Evolutionary conservation across 2,888 invertebrate genomes (phyloP), one percentile per base, ranked within the genome.

Genomic region (Spodoptera picta): DNA sequence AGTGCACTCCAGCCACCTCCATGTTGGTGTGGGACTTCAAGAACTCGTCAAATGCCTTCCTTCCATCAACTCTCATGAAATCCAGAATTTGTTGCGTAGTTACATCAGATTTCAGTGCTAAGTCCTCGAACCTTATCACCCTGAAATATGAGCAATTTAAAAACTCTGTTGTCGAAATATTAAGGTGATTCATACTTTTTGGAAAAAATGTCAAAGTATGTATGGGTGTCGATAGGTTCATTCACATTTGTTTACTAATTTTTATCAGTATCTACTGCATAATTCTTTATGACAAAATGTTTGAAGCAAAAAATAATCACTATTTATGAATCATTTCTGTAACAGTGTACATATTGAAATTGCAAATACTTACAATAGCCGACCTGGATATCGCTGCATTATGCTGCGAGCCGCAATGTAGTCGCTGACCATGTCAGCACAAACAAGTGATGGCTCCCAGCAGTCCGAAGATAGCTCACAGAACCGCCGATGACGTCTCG

Each of bases 401-500:
- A 98, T 90, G 41, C 95, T 87, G 11, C 96, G 95, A 47, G 98
- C 98, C 42, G 97, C 96, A 56, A 96, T 95, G 89, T 97, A 98
- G 88, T 98, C 98, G 48, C 97, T 96, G 45, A 97, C 96, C 95
- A 98, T 96, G 87, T 98, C 98, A 41, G 96, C 96, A 85, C 98
- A 98, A 1, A 98, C 95, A 53, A 96, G 91, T 55, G 95, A 94
- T 0, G 98, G 97, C 85, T 97, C 96, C 90, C 96, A 97, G 90
- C 98, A 98, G 87, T 98, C 98, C 0, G 97, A 96, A 1, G 90
- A 96, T 89, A 80, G 96, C 2, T 96, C 97, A 85, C 97, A 97
- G 96, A 97, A 97, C 72, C 12, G 54, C 1, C 50, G 95, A 87
- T 98, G 98, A 77, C 96, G 96, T 42, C 98, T 95, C 0, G 98